Conservation (phyloP, 2,797 vertebrate genomes). For the Danio albolineatus region DNA sequence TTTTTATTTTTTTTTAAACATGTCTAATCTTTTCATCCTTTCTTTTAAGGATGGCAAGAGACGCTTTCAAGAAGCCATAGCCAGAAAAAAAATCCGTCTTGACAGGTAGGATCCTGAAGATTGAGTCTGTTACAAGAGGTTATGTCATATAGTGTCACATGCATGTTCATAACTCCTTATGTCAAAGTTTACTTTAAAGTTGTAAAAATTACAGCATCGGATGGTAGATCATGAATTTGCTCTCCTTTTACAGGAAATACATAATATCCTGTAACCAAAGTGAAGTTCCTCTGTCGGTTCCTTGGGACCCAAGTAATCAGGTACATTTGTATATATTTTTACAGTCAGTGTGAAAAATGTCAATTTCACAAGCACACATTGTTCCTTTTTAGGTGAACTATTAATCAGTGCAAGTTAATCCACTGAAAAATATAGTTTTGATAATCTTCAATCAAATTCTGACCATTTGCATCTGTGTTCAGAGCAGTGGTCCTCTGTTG, state of each 20-base stretch:
- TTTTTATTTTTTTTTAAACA: neutral
- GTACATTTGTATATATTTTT: slow-evolving; percentile 71
- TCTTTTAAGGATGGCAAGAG: slow-evolving; percentile 89
- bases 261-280: slow-evolving; percentile 91
- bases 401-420: too few relatives aligned
- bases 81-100: slow-evolving; percentile 92
- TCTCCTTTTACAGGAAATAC: slow-evolving; percentile 85
- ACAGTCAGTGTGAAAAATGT: too few relatives aligned
- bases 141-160: neutral
- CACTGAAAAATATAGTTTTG: too few relatives aligned
- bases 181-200: slow-evolving; percentile 5
- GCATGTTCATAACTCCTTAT: slow-evolving; percentile 17
- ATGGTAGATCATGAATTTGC: slow-evolving; percentile 7
- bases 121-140: neutral
- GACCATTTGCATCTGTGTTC: too few relatives aligned
- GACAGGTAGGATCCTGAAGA: slow-evolving; percentile 82
- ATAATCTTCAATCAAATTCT: too few relatives aligned
- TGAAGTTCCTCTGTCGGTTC: slow-evolving; percentile 91
- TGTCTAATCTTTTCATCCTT: neutral
- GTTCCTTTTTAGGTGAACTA: too few relatives aligned
- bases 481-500: too few relatives aligned
- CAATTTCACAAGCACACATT: too few relatives aligned
- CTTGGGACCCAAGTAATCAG: slow-evolving; percentile 97
- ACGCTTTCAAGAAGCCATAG: slow-evolving; percentile 91
- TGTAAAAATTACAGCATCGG: neutral